Conservation (phyloP, 2,888 invertebrate species). For the Plemyria rubiginata region DNA sequence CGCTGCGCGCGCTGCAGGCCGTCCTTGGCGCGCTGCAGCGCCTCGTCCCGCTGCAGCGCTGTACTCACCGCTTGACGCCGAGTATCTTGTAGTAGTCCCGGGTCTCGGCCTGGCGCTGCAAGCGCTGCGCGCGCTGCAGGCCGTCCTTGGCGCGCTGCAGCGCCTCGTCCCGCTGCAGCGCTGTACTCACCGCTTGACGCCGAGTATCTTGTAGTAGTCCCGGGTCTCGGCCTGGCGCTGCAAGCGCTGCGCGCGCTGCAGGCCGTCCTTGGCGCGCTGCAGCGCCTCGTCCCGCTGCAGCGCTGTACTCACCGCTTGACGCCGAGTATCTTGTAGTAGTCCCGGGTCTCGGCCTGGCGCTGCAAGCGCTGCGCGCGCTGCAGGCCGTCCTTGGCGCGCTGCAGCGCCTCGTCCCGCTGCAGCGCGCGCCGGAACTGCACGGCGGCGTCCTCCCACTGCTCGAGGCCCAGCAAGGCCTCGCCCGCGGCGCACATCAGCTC, state of each 20-base stretch:
- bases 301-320: constrained; percentile 95
- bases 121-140: constrained; percentile 91
- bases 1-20: constrained; percentile 90
- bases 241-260: constrained; percentile 94
- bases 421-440: constrained; percentile 94
- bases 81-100: constrained; percentile 99
- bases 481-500: constrained; percentile 94
- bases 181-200: constrained; percentile 94
- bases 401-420: constrained; percentile 91
- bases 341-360: constrained; percentile 95
- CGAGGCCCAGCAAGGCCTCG: constrained; percentile 94
- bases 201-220: constrained; percentile 99
- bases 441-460: constrained; percentile 97
- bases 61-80: constrained; percentile 95
- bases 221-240: constrained; percentile 96
- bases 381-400: constrained; percentile 95
- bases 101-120: constrained; percentile 97
- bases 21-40: constrained; percentile 89
- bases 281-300: constrained; percentile 93
- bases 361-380: constrained; percentile 95
- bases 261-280: constrained; percentile 93
- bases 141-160: constrained; percentile 89
- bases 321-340: constrained; percentile 98
- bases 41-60: constrained; percentile 94
- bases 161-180: constrained; percentile 93